Evolutionary conservation across 2,888 invertebrate species (phyloP), one percentile per base, ranked within the genome.

Genomic region (Geophilus truncorum): DNA sequence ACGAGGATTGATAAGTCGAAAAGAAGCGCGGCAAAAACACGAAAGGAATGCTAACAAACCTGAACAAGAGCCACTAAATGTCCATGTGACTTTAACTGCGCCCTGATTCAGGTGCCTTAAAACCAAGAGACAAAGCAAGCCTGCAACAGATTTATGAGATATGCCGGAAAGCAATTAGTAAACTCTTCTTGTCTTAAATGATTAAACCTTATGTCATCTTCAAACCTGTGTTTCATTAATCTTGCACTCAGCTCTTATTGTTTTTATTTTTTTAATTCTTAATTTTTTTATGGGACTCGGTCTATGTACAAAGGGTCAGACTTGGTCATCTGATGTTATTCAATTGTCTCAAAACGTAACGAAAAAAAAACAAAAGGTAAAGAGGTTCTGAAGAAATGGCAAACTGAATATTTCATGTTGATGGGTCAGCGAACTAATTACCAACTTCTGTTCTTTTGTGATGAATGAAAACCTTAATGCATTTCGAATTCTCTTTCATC

Each of bases 21-120:
- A 70, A 70, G 70, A 70, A 70, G 28, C 25, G 28, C 70, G 25
- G 70, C 28, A 70, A 25, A 70, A 70, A 70, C 70, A 70, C 70
- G 70, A 70, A 12, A 70, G 70, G 70, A 70, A 70, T 70, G 70
- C 70, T 70, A 70, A 70, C 70, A 70, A 70, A 70, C 70, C 70
- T 10, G 70, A 23, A 70, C 70, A 70, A 25, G 70, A 70, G 70
- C 70, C 28, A 70, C 70, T 70, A 70, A 70, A 70, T 70, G 70
- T 70, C 70, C 51, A 51, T 21, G 7, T 25, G 25, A 70, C 70
- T 23, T 28, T 70, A 28, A 70, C 70, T 70, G 25, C 70, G 70
- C 23, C 70, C 28, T 25, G 51, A 51, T 51, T 18, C 51, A 51
- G 1, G 51, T 51, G 70, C 28, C 70, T 25, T 70, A 70, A 12